Base-by-base conservation (phyloP, 2,888 invertebrate species). In the Tubulanus polymorphus region DNA sequence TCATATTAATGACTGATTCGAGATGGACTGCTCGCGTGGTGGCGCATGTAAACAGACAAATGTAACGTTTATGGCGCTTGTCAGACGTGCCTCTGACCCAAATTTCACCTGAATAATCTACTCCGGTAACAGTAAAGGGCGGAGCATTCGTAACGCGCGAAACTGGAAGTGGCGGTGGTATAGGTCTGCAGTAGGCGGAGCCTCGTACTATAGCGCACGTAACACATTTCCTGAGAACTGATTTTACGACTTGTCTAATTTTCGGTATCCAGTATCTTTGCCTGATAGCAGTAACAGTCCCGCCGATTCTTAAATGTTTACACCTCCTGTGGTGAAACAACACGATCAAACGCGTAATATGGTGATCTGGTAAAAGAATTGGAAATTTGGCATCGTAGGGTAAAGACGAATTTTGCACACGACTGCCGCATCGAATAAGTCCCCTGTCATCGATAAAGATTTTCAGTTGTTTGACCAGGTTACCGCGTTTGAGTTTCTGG, bases 91-190 rank as follows among this genome's bases (percentile, higher is more conserved):
- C n/a, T n/a, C 23, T 8, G 3, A 62, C 51, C n/a, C 48, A 50
- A 8, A 55, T 23, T 12, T 48, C 46, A 6, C 59, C 61, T 1
- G 59, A 56, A 32, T 51, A 60, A 51, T 60, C 59, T 10, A 59
- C 57, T 2, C 57, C 62, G n/a, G 62, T 60, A 1, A 60, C 52
- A 15, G 55, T 53, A 45, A 61, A 61, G 3, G 59, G 63, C 23
- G 23, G 27, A 5, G 27, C 29, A 10, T 55, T 55, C 27, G 37
- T 32, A 25, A 51, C 25, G 15, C 51, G 12, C 15, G 41, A 27
- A 15, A 20, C 37, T 26, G 51, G 45, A 25, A 51, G 25, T 20
- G 37, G 37, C 26, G 51, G 51, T 6, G 51, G 12, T 15, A 15
- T 12, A 10, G 37, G 51, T n/a, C 10, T 23, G 8, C 12, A 41